Base-by-base conservation (phyloP, 2,113 vertebrate genomes). In the Podilymbus podiceps region DNA sequence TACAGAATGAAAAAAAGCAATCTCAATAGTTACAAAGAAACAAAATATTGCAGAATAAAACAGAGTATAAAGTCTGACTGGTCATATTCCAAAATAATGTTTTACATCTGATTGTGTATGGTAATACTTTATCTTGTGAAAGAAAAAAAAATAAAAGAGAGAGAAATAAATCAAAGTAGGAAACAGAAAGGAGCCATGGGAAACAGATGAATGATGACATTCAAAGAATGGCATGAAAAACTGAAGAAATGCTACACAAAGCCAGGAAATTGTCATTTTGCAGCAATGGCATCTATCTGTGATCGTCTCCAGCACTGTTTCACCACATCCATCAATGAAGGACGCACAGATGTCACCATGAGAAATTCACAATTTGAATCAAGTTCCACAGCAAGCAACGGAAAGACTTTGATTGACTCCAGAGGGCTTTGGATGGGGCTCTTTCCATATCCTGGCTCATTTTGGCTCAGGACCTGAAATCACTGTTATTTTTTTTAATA, bases 191-290 rank as follows among this genome's bases (percentile, higher is more conserved):
- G 68, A 90, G 83, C 49, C 83, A 87, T 89, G 89, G 97, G 94
- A 97, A 97, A 93, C 97, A 96, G 94, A 90, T 95, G 94, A 97
- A 86, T 85, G 66, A 89, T 95, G 95, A 97, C 94, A 95, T 87
- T 40, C 42, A 82, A 88, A 92, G 90, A 89, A 87, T 93, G 92
- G 66, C 73, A 95, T 73, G 80, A 78, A 90, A 93, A 89, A 78
- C 79, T 89, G 92, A 86, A 96, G 90, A 89, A 94, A 89, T 68
- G 42, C 21, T 68, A 79, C 86, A 95, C 92, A 96, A 95, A 97
- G 97, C 95, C 96, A 97, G 97, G 97, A 97, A 97, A 72, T 95
- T 95, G 84, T 95, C 86, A 82, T 90, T 95, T 89, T 72, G 38
- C 80, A 93, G 90, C 80, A 69, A 35, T 95, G 76, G 78, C 86